Evolutionary conservation across 2,888 invertebrate species (phyloP), one percentile per base, ranked within the genome.

Genomic region (Peribatodes rhomboidaria): DNA sequence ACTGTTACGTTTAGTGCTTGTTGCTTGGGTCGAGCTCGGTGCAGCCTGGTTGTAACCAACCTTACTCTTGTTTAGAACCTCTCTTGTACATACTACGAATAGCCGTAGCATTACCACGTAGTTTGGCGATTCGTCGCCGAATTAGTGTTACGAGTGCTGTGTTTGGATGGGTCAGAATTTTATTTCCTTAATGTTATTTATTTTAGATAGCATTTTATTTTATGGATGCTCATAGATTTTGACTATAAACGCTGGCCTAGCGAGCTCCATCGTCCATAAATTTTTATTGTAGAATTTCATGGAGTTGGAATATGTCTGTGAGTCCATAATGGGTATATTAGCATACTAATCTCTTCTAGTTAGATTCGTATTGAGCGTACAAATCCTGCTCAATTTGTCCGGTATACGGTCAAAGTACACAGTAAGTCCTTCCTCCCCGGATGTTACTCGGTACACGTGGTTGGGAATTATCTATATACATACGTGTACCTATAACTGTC

Each of bases 101-200:
- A 91, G 89, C 79, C 62, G 81, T 89, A 91, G 89, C 76, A 72
- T n/a, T 80, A 74, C 77, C 80, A 71, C 59, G 79, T 90, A 90
- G 89, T 71, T 79, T 82, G 81, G 84, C 80, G 76, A 72, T 77
- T 72, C 75, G 71, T 74, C 80, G 84, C 81, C 81, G 82, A 80
- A 75, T 86, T 87, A 82, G 81, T 73, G 77, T 78, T 81, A 77
- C 79, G 85, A 86, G 85, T 89, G 88, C 87, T 87, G 86, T 90
- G 82, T 89, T 89, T 90, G 93, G 93, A 93, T 93, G 93, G 87
- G 93, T 93, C 93, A 92, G 92, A 90, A 80, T 71, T 80, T 85
- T 74, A 44, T 80, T 85, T 77, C 64, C 65, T 78, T 39, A 69
- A 53, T 81, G 84, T 83, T 82, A 79, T 83, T 80, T 75, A 74